A percentile compares a stretch with the other conserved stretches of the same genome.
These are phyloP conservation scores for Lingula anatina DNA, from an alignment of 2,888 invertebrate species.

Conservation along the genomic window DNA sequence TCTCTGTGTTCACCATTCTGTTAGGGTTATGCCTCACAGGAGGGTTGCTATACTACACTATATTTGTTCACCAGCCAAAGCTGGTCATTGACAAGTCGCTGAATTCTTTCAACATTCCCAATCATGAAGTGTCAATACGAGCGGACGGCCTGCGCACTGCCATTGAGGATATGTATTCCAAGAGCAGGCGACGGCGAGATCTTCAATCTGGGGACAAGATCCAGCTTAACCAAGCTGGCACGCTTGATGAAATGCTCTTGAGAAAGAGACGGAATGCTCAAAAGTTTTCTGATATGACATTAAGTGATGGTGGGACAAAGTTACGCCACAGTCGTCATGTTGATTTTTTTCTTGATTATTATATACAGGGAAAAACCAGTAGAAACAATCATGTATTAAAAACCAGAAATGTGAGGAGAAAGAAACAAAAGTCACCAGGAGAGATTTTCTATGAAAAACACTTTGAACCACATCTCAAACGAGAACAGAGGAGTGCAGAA, in stretches of 20 bases:
- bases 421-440: too few species aligned
- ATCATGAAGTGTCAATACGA: conserved; percentile 32
- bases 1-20: too few species aligned
- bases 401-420: too few species aligned
- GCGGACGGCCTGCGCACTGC: conserved; percentile 24
- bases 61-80: conserved; percentile 22
- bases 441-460: not conserved
- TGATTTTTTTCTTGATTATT: too few species aligned
- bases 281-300: not conserved
- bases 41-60: too few species aligned
- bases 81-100: conserved; percentile 41
- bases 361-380: too few species aligned
- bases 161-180: not conserved
- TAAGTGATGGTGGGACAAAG: not conserved
- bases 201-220: too few species aligned
- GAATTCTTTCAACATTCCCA: conserved; percentile 40
- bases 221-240: too few species aligned
- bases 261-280: not conserved
- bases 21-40: too few species aligned
- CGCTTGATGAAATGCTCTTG: not conserved
- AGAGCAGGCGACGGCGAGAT: not conserved
- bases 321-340: not conserved
- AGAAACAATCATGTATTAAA: not conserved
- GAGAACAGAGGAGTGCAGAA: not conserved
- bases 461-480: conserved; percentile 2